Percentiles rank a stretch among this genome's conserved stretches.
These are phyloP conservation scores for Syngnathus scovelli DNA, from an alignment of 2,113 vertebrate genomes.

Conservation along the genomic window DNA sequence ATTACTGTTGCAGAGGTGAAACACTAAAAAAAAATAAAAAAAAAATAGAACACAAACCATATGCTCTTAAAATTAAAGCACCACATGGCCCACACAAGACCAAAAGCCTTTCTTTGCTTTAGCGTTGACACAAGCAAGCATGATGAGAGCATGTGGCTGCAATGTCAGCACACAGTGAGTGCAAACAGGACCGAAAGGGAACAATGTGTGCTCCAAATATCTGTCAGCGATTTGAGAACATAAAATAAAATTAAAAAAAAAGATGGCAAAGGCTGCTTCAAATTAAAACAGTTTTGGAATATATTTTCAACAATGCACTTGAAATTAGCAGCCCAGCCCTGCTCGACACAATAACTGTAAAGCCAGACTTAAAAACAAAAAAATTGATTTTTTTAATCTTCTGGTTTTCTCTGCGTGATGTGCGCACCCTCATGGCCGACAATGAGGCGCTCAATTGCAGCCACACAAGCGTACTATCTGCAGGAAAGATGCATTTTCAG, in stretches of 20 bases:
- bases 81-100: not conserved
- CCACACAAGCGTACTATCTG: not conserved
- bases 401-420: not conserved
- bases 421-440: not conserved
- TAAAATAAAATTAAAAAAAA: not conserved
- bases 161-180: not conserved
- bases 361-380: too few relatives aligned
- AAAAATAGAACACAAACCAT: not conserved
- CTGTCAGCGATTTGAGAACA: not conserved
- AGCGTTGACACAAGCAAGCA: not conserved
- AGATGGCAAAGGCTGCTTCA: not conserved
- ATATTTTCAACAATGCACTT: not conserved
- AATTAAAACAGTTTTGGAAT: not conserved
- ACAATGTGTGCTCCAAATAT: conserved; percentile 3
- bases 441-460: not conserved
- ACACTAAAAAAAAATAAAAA: not conserved
- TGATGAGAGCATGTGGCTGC: conserved; percentile 2
- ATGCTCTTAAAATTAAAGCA: conserved; percentile 1
- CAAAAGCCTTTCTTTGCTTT: conserved; percentile 5
- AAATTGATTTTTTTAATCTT: too few relatives aligned
- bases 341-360: too few relatives aligned
- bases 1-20: not conserved
- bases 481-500: not conserved
- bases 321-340: not conserved
- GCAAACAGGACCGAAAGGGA: conserved; percentile 1